Percentiles rank a stretch among this genome's conserved stretches.
Evolutionary conservation across 2,113 vertebrate genomes (phyloP).

Genomic region (Smithornis capensis): DNA sequence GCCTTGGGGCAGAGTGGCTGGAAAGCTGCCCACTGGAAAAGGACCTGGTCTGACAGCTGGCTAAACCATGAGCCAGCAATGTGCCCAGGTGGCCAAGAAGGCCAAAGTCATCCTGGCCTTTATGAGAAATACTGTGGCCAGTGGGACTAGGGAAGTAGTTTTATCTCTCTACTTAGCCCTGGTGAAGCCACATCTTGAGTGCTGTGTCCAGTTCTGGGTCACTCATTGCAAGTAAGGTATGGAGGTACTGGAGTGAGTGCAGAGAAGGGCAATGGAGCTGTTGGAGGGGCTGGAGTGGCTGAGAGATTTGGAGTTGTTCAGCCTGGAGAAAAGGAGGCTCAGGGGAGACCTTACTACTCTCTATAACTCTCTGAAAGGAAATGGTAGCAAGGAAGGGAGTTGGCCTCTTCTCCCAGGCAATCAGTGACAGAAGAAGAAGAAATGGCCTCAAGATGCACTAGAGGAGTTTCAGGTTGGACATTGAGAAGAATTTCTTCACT

Average conservation of each 20-base stretch:
- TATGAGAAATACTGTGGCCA: not conserved
- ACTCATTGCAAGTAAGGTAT: fast-evolving
- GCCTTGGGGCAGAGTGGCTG: not conserved
- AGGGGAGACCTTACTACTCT: not conserved
- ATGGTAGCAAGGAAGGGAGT: not conserved
- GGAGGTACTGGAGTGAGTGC: not conserved
- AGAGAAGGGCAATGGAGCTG: not conserved
- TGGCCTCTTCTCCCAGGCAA: not conserved
- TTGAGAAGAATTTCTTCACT: not conserved
- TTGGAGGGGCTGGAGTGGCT: not conserved
- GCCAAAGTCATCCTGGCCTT: not conserved
- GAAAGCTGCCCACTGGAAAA: not conserved
- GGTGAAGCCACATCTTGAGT: fast-evolving
- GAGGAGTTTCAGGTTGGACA: not conserved
- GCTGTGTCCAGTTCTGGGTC: not conserved
- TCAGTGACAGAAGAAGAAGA: not conserved
- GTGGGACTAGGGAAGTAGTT: not conserved
- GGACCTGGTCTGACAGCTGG: not conserved
- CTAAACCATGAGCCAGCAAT: not conserved
- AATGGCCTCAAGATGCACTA: not conserved
- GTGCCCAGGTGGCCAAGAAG: not conserved
- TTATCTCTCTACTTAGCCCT: fast-evolving
- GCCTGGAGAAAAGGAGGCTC: not conserved
- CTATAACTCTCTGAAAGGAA: not conserved
- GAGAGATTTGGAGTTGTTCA: not conserved